Evolutionary conservation across 2,797 vertebrate genomes (phyloP), one percentile per base, ranked within the genome.

Genomic region (Alosa sapidissima): DNA sequence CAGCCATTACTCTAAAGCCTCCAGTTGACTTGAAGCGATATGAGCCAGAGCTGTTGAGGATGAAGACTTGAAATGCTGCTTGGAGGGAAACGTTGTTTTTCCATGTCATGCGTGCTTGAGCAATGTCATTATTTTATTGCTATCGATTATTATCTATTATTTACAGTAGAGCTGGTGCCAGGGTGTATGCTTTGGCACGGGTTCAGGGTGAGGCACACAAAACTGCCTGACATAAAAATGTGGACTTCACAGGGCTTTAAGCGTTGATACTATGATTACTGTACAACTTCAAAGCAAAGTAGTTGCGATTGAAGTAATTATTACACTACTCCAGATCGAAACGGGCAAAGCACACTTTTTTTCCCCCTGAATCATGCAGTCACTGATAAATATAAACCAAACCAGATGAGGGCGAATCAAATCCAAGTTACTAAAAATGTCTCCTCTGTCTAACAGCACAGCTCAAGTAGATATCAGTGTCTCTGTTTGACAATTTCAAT

Each of bases 1-100:
- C 91, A 89, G 91, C 92, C 91, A 94, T 95, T 94, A 93, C 92
- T 91, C 90, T 90, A 88, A 91, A 94, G 89, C 89, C 92, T 16
- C 4, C 13, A 41, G 68, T 7, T 45, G 68, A 75, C 68, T 75
- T 14, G 10, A 28, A 75, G 68, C 68, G 68, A 75, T 75, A 75
- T 16, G 68, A 75, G 68, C 33, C 65, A 36, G 10, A 36, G 65
- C 65, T 41, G 33, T 75, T 16, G 33, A 45, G 68, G 16, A 41
- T 41, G 68, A 75, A 75, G 16, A 16, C 68, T 75, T 75, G 11
- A 75, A 72, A 41, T 75, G 68, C 14, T 16, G 68, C 68, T 45
- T 75, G 68, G 68, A 75, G 41, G 68, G 33, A 75, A 19, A 75
- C 33, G 7, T 41, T 41, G 68, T 36, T 41, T 41, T 75, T 75